Evolutionary conservation across 1,140 invertebrate species (phyloP), one percentile per base, ranked within the genome.

Genomic region (Lucilia cuprina): DNA sequence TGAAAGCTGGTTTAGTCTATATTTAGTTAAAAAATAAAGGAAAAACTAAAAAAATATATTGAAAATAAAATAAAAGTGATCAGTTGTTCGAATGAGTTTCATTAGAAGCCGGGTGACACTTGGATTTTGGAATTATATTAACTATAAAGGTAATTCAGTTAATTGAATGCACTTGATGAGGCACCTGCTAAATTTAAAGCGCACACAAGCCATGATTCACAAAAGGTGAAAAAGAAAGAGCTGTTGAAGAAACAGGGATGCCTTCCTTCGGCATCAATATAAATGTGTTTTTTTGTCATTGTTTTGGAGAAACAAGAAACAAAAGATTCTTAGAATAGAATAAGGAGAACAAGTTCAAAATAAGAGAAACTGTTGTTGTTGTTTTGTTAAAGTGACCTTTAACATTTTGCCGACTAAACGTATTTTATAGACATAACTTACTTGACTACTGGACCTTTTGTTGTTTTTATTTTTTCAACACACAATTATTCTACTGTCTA

Each of bases 141-240:
- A 41, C 5, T 41, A 41, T n/a, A 30, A 30, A 30, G 25, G 25
- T 30, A 70, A 70, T 70, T 70, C 65, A 9, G 10, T 70, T 21
- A 21, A 70, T 70, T 70, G 25, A 30, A 30, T 30, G 0, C 10
- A 70, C 21, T 80, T 80, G 34, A 80, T 21, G 34, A 49, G 65
- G 41, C 77, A 80, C 77, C 77, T 80, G 77, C 77, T 80, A 80
- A 80, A 80, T 49, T 80, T 50, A 80, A 80, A 80, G 41, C 10
- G 41, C 41, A 80, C 50, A 55, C 50, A 55, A 55, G 17, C 50
- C 50, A 55, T 55, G 50, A 55, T 55, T 55, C 50, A 55, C 50
- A 55, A 55, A 55, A 55, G 50, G 17, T 5, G 50, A 7, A 5
- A 12, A 70, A 70, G 65, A 10, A 60, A 60, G 55, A 25, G 25